These are phyloP conservation scores for Coregonus sp. DNA, from an alignment of 2,797 vertebrate genomes.

Conservation along the genomic window DNA sequence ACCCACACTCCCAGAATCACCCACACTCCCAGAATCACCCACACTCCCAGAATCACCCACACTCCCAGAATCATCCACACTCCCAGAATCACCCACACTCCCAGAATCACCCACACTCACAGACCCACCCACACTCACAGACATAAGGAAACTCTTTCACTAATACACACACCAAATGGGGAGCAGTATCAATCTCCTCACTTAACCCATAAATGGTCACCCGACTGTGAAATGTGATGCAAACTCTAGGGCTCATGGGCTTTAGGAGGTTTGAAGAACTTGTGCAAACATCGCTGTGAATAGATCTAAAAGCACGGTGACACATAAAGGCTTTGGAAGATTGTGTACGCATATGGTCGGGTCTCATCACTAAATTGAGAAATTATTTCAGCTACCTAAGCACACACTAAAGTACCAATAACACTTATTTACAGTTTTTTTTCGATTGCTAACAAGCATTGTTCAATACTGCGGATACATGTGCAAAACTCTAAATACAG, in stretches of 20 bases:
- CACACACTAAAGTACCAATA: not conserved
- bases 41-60: no score
- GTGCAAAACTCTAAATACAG: no score
- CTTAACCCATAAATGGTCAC: conserved; percentile 4
- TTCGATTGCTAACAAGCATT: no score
- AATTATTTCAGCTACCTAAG: not conserved
- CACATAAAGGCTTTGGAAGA: not conserved
- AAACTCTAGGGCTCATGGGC: not conserved
- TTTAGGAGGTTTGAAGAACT: not conserved
- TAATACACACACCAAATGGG: not conserved
- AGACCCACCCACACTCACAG: conserved; percentile 7
- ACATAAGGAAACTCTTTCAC: not conserved
- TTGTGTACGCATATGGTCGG: not conserved
- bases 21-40: no score
- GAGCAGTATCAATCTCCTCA: not conserved
- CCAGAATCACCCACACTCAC: not conserved
- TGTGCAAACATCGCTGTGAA: not conserved
- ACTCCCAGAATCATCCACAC: not conserved
- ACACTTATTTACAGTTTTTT: no score
- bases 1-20: not conserved
- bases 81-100: conserved; percentile 8
- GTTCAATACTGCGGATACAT: no score
- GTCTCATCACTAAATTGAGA: not conserved
- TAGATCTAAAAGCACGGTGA: not conserved
- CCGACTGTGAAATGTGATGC: not conserved